Evolutionary conservation across 2,113 vertebrate genomes (phyloP).

Genomic region (Periophthalmodon schlosseri): DNA sequence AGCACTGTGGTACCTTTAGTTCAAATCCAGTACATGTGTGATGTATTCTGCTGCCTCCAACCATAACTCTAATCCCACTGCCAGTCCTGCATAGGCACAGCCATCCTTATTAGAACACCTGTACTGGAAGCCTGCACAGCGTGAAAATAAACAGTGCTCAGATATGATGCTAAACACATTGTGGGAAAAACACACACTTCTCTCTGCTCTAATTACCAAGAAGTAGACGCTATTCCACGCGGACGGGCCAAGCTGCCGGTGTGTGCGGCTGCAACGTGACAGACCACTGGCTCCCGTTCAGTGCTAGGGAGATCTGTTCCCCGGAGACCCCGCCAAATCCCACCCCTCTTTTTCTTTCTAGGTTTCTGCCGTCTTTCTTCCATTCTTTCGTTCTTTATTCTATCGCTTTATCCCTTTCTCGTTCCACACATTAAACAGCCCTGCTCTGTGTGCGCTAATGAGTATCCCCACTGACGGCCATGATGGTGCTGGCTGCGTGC

Average conservation of each 20-base stretch:
- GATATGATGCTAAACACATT: slow-evolving; percentile 32
- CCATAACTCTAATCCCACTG: neutral
- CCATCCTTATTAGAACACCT: slow-evolving; percentile 61
- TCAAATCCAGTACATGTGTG: neutral
- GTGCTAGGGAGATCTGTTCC: slow-evolving; percentile 51
- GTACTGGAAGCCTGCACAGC: slow-evolving; percentile 26
- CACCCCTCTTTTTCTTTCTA: slow-evolving; percentile 14
- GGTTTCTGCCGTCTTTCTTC: slow-evolving; percentile 8
- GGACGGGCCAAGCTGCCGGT: slow-evolving; percentile 30
- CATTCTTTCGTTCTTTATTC: neutral
- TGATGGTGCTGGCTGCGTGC: neutral
- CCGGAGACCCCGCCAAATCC: slow-evolving; percentile 47
- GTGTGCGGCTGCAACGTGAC: slow-evolving; percentile 31
- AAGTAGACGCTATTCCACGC: slow-evolving; percentile 47
- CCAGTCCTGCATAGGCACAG: neutral
- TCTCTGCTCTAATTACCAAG: slow-evolving; percentile 67
- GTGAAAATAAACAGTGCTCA: slow-evolving; percentile 56
- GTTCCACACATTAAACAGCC: slow-evolving; percentile 14
- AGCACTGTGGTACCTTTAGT: too few relatives aligned
- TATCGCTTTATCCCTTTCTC: slow-evolving; percentile 3
- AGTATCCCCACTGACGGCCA: slow-evolving; percentile 7
- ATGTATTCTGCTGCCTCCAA: neutral
- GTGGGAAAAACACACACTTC: slow-evolving; percentile 14
- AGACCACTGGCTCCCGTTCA: slow-evolving; percentile 48
- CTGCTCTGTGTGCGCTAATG: slow-evolving; percentile 12